A percentile compares a stretch with the other conserved stretches of the same genome.
These are phyloP conservation scores for Meloidogyne floridensis DNA, from an alignment of 1,140 invertebrate species.

Conservation along the genomic window DNA sequence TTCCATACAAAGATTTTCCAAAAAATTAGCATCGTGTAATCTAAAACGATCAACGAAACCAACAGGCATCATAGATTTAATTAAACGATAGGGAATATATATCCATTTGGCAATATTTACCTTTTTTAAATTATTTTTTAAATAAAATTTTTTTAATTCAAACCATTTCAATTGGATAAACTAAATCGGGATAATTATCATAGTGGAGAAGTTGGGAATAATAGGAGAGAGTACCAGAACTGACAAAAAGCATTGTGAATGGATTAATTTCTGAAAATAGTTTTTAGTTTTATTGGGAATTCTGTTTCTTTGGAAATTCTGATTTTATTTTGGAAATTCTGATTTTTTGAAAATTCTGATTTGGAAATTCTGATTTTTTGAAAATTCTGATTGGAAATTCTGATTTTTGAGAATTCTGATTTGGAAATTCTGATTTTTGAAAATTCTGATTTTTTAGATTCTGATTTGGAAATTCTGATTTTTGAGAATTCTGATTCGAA, in stretches of 20 bases:
- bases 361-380: not conserved
- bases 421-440: not conserved
- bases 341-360: not conserved
- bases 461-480: not conserved
- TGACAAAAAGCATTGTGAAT: constrained; percentile 65
- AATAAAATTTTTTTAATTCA: not conserved
- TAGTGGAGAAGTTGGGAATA: constrained; percentile 65
- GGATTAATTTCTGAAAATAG: constrained; percentile 64
- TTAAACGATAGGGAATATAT: constrained; percentile 57
- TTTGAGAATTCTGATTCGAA: not conserved
- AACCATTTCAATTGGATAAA: constrained; percentile 63
- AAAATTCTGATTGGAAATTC: not conserved
- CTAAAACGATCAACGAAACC: constrained; percentile 64
- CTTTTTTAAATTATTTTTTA: not conserved
- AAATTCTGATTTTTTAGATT: not conserved
- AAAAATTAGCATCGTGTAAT: constrained; percentile 60
- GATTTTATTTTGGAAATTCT: not conserved
- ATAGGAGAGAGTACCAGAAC: constrained; percentile 62
- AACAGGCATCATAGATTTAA: constrained; percentile 62
- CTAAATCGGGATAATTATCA: constrained; percentile 65
- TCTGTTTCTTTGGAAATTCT: not conserved
- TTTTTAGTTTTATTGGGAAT: not conserved
- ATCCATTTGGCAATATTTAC: constrained; percentile 66
- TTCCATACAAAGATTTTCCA: constrained; percentile 51
- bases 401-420: not conserved